Percentiles rank a stretch among this genome's conserved stretches.
Conservation (phyloP, 1,140 invertebrate species). For the Drosophila miranda region DNA sequence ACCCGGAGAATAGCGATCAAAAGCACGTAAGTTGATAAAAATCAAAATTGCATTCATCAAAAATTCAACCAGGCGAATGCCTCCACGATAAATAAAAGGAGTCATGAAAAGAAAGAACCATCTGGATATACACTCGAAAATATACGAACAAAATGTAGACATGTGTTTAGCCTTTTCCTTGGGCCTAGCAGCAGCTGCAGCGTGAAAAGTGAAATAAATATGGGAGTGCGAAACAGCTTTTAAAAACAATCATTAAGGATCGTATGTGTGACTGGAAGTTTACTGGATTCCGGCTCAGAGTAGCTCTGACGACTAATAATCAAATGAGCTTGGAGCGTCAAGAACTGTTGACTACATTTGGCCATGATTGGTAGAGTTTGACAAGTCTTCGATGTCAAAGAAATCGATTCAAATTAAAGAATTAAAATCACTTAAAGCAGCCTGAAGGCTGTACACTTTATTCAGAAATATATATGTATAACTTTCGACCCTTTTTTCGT, state of each 20-base stretch:
- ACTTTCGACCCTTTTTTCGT: no score
- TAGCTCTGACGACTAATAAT: not conserved
- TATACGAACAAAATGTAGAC: slow-evolving; percentile 12
- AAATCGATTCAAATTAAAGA: no score
- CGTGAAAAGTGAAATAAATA: slow-evolving; percentile 36
- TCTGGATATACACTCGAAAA: slow-evolving; percentile 4
- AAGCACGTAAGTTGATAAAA: slow-evolving; percentile 61
- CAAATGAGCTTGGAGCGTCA: no score
- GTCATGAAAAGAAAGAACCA: slow-evolving; percentile 35
- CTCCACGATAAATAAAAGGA: slow-evolving; percentile 18
- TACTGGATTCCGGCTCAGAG: not conserved
- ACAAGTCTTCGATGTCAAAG: no score
- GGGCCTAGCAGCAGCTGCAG: slow-evolving; percentile 20
- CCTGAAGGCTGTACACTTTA: no score
- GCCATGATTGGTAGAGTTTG: no score
- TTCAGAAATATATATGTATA: no score
- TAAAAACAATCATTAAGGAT: slow-evolving; percentile 51
- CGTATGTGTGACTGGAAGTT: slow-evolving; percentile 18
- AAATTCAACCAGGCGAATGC: slow-evolving; percentile 23
- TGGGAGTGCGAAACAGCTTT: slow-evolving; percentile 44
- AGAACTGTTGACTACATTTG: no score
- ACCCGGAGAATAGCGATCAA: slow-evolving; percentile 33
- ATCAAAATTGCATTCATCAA: slow-evolving; percentile 56
- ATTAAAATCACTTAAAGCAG: no score
- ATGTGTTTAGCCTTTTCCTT: slow-evolving; percentile 19